A percentile compares a stretch with the other conserved stretches of the same genome.
phyloP scores from a whole-genome alignment of 2,113 vertebrate genomes.

The Rhombomys opimus region DNA sequence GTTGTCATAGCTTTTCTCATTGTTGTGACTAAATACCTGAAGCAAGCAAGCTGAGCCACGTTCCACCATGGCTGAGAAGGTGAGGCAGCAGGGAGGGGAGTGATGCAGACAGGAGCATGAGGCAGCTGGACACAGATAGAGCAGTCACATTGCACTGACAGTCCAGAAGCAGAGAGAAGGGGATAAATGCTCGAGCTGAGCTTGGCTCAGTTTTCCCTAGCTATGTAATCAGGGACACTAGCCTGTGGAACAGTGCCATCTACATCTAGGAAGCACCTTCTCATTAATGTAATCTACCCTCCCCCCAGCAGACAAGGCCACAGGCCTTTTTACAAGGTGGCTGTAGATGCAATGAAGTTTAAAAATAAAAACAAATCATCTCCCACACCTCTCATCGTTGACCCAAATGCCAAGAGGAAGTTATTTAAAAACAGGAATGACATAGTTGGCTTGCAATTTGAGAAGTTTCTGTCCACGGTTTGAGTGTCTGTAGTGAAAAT shows the following conservation, averaged over 20 bases:
- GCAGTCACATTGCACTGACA: neutral
- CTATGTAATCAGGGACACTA: neutral
- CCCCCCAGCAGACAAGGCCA: too few species aligned
- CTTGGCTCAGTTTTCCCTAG: neutral
- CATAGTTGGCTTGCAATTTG: neutral
- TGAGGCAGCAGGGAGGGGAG: too few species aligned
- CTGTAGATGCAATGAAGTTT: neutral
- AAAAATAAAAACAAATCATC: neutral
- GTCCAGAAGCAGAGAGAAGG: neutral
- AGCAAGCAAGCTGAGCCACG: neutral
- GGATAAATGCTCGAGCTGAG: neutral
- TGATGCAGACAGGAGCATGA: neutral
- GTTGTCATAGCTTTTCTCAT: neutral
- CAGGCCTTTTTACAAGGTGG: neutral
- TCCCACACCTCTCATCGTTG: neutral
- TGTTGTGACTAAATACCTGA: neutral
- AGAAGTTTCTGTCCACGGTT: neutral
- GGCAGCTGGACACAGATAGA: neutral
- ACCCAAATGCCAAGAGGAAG: neutral
- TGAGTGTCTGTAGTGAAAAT: neutral
- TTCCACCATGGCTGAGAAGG: neutral
- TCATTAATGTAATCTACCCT: too few species aligned
- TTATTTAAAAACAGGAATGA: neutral
- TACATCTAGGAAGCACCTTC: neutral
- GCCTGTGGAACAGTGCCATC: too few species aligned